Evolutionary conservation across 2,888 invertebrate genomes (phyloP), one percentile per base, ranked within the genome.

Genomic region (Nipponacmea schrenckii): DNA sequence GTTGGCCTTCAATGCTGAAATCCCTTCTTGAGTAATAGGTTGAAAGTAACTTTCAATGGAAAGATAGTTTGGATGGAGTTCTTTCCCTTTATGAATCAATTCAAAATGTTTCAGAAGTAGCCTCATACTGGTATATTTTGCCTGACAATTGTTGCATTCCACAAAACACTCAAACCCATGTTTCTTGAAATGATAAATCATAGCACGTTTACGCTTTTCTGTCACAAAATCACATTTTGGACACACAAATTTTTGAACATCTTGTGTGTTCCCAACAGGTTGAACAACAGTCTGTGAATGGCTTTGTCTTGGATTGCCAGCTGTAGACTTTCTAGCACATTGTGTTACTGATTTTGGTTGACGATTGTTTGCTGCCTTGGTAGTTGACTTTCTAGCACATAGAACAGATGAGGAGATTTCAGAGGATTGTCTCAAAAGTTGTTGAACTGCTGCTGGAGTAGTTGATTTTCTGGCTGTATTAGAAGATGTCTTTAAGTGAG

Each of bases 61-160:
- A 44, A 66, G 31, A 2, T 14, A 20, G 44, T 70, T 56, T 20
- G 44, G 56, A 24, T 62, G 50, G 5, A 65, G 27, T 17, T 39
- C 20, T 39, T 66, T 56, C 17, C 65, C 70, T 45, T 65, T 65
- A 45, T 70, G 70, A 12, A 70, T 27, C 20, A 70, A 70, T n/a
- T 26, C 26, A 17, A 62, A 62, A 62, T 70, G 70, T 45, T 27
- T 70, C 45, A 56, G 62, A 24, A 65, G 14, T 14, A 15, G 15
- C 24, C 65, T 44, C 15, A n/a, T 66, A 39, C n/a, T 50, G 12
- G 48, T 44, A 44, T 17, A 70, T 24, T 44, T 20, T 39, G 66
- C 70, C 10, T 17, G 10, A 44, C 70, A 70, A 56, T 70, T 20
- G 17, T 7, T 39, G 62, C 70, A 70, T 44, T 65, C 44, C 17